These are phyloP conservation scores for Grallaria varia DNA, from an alignment of 2,113 vertebrate genomes.

Conservation along the genomic window DNA sequence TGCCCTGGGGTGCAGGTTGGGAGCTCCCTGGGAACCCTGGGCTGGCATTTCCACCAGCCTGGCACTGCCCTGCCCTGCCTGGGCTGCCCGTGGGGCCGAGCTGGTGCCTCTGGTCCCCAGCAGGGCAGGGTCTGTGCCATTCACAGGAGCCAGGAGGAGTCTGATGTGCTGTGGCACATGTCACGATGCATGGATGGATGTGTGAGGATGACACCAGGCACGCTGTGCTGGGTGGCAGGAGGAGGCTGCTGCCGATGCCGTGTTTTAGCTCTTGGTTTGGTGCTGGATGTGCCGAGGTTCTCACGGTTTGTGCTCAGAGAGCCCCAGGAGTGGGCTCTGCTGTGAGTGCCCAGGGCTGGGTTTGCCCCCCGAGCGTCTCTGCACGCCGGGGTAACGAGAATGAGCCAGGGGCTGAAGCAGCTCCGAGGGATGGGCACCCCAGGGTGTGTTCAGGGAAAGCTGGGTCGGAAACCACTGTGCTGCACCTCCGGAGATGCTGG, in stretches of 20 bases:
- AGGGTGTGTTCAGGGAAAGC: not conserved
- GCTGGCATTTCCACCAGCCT: not conserved
- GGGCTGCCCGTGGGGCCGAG: not conserved
- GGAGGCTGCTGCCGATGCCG: rapidly evolving
- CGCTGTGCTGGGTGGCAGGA: not conserved
- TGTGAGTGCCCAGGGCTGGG: not conserved
- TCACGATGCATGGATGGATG: rapidly evolving
- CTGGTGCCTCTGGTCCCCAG: not conserved
- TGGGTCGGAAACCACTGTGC: not conserved
- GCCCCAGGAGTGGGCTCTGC: not conserved
- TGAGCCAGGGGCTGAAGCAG: not conserved
- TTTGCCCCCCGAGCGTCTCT: too few relatives aligned
- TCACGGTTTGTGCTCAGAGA: not conserved
- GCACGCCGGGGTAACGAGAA: rapidly evolving
- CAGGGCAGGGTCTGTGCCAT: rapidly evolving
- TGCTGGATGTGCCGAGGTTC: not conserved
- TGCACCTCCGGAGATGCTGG: not conserved
- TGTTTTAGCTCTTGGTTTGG: rapidly evolving
- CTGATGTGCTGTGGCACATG: not conserved
- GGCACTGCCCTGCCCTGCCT: rapidly evolving
- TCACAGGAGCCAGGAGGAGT: rapidly evolving
- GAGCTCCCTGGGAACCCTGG: too few relatives aligned
- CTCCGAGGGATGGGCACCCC: not conserved
- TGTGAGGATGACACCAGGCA: rapidly evolving
- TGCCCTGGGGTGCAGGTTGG: rapidly evolving